Base-by-base conservation (phyloP, 2,888 invertebrate genomes). In the Tetrapedia diversipes region DNA sequence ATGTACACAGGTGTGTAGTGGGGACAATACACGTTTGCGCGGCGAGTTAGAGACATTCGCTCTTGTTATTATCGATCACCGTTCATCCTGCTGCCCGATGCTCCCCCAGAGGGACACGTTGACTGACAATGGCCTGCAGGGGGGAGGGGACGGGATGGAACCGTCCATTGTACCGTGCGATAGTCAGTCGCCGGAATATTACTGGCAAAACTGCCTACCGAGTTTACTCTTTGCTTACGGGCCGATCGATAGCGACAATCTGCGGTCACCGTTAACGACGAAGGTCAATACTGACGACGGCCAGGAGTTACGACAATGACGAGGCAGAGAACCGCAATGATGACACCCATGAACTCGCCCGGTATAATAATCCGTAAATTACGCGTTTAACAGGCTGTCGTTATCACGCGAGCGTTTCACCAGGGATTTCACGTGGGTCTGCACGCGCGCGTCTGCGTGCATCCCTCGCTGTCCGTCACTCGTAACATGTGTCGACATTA, bases 361-460 rank as follows among this genome's bases (percentile, higher is more conserved):
- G 6, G 27, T 64, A 86, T 84, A 86, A 89, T 89, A 89, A 90
- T 90, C 87, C 87, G 83, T 86, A 79, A 87, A 86, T 86, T 81
- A 81, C 78, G 81, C 86, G 84, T 87, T 89, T 86, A 88, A 86
- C 81, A 82, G 69, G 77, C 61, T 67, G 59, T 76, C 71, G 75
- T 68, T 77, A 66, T 60, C 78, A 53, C 64, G 59, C 53, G 29
- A 51, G 51, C 51, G 27, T 56, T 39, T 47, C 53, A 41, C 19
- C 32, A 51, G n/a, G 39, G 60, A 56, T 67, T 60, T 56, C 59
- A 29, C 24, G 7, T 10, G 47, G 27, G 29, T 37, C n/a, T n/a
- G n/a, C n/a, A n/a, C n/a, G n/a, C 16, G 65, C 57, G 43, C 43
- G 49, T 34, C 34, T 45, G 54, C 47, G 43, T 24, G 77, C 65